Base-by-base conservation (phyloP, 2,888 invertebrate genomes). In the Phymatocera aterrima region DNA sequence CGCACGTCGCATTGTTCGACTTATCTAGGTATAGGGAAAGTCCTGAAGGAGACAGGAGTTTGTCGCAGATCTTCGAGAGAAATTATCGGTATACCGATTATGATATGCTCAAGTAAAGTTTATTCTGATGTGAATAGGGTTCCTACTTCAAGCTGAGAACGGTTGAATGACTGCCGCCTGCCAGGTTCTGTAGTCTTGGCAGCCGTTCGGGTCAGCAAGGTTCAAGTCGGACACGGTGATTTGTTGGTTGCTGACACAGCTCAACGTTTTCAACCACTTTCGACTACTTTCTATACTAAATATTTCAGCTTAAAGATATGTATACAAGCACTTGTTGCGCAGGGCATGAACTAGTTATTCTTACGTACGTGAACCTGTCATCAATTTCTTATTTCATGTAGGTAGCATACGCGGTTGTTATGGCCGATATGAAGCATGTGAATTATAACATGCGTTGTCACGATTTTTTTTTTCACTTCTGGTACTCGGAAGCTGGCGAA, bases 191-290 rank as follows among this genome's bases (percentile, higher is more conserved):
- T 18, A 64, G 64, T 34, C 68, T 24, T 68, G 34, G 57, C 37
- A 57, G 21, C 54, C 31, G 54, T 57, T 57, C 21, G 75, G 75
- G 75, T 57, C 75, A 75, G 57, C 60, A 37, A 18, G 40, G 75
- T 37, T 75, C 54, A 75, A 15, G 46, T n/a, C 57, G 57, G 54
- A 57, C 57, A 75, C 34, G 75, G 54, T 75, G 75, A 75, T 75
- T 60, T 43, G 75, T 75, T 75, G 57, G 18, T n/a, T 18, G 28
- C 75, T 60, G 75, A 60, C 75, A 75, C 37, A 15, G 28, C 51
- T 75, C 57, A n/a, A 75, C 57, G 31, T 40, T 75, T 75, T 75
- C 75, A 40, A 37, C 75, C 57, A 60, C 75, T 75, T 75, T 75
- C 75, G 60, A 75, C 75, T 31, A 48, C 75, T 75, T 75, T 75